Base-by-base conservation (phyloP, 2,888 invertebrate genomes). In the Molorchus minor region DNA sequence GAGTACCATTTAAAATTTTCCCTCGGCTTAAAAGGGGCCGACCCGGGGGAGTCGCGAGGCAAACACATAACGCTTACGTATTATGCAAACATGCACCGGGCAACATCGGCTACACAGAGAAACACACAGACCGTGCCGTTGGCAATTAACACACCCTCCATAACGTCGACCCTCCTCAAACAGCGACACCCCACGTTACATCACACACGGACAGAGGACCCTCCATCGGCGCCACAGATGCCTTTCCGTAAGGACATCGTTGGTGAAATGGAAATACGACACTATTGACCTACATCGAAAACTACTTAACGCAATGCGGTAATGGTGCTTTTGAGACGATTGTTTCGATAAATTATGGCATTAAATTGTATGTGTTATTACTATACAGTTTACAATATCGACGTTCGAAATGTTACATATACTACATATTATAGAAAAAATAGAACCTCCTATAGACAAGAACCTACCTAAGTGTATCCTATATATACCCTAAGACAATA, bases 91-190 rank as follows among this genome's bases (percentile, higher is more conserved):
- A 72, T 65, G 69, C 59, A 67, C 55, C 62, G 67, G 68, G 69
- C 57, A 62, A 64, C 61, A 62, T 49, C 44, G 45, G 51, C 44
- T 36, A 36, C n/a, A n/a, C n/a, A 54, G 55, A 56, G 30, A 54
- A 43, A 25, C 15, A 25, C 43, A 40, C 65, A 59, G 60, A 61
- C 70, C 65, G 61, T 68, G 68, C 68, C 70, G 66, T 69, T 71
- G 72, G 74, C 76, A 76, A 76, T 76, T 76, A 76, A 76, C 76
- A 74, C 75, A 73, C 76, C 75, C 76, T 72, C 67, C 64, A 67
- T 68, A 68, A 66, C 49, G 67, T 69, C 70, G 69, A 74, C 74
- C 72, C 71, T 71, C 70, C 69, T 72, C 73, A 71, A 71, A 70
- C 71, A 72, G 63, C 65, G 70, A 70, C 62, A 56, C 63, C 64